Conservation (phyloP, 2,888 invertebrate genomes). For the Hoplodrina ambigua region DNA sequence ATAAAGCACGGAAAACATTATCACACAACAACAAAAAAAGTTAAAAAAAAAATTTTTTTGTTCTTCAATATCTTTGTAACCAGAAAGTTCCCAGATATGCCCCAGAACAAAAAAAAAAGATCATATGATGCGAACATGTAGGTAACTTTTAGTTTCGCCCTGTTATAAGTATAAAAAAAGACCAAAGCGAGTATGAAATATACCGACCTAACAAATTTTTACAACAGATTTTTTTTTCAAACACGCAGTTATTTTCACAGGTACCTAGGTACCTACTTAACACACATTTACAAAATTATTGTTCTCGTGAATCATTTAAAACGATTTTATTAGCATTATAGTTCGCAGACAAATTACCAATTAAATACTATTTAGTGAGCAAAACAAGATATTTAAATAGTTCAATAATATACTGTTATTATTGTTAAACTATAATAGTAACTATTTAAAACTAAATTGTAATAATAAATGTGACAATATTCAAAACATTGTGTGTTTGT, state of each 20-base stretch:
- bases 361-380: slow-evolving; percentile 62
- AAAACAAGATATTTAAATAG: slow-evolving; percentile 54
- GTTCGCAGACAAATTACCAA: slow-evolving; percentile 56
- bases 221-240: background rate
- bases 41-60: too few relatives aligned
- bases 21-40: too few relatives aligned
- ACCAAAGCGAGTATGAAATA: too few relatives aligned
- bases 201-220: background rate
- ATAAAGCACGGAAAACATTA: too few relatives aligned
- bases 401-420: slow-evolving; percentile 58
- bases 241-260: background rate
- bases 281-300: slow-evolving; percentile 35
- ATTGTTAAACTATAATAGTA: slow-evolving; percentile 51
- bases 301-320: slow-evolving; percentile 55
- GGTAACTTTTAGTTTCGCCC: too few relatives aligned
- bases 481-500: slow-evolving; percentile 64
- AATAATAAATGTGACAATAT: slow-evolving; percentile 68
- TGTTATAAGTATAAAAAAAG: too few relatives aligned
- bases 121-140: too few relatives aligned
- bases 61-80: too few relatives aligned
- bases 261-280: background rate
- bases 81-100: too few relatives aligned
- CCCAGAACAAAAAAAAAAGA: too few relatives aligned
- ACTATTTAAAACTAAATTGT: slow-evolving; percentile 61
- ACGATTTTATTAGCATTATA: slow-evolving; percentile 54